Base-by-base conservation (phyloP, 2,113 vertebrate genomes). In the Callocephalon fimbriatum region DNA sequence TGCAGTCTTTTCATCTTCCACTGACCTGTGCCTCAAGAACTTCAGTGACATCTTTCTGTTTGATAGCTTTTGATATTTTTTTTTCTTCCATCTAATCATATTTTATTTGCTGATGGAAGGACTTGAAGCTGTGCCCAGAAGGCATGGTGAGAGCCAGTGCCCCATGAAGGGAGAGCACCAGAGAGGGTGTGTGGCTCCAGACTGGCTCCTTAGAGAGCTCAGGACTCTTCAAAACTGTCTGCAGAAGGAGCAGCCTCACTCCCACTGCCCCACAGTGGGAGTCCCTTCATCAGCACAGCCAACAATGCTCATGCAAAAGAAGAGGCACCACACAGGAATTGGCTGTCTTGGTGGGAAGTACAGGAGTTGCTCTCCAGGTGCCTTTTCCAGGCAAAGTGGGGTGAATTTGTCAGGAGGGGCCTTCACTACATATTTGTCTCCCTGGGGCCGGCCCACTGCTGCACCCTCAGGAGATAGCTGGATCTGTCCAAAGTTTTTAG, bases 121-220 rank as follows among this genome's bases (percentile, higher is more conserved):
- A 32, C 27, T 32, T 54, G 32, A 35, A 86, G 38, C 32, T 72
- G 47, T 83, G 35, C 23, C 29, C 51, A 48, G 5, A 31, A 42
- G 26, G 40, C 10, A 32, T 0, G 0, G 44, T 48, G 48, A 75
- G 32, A 19, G 5, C 38, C 23, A 50, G 14, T 45, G 51, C 6
- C 18, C 51, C 1, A 1, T 3, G 27, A 42, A 2, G 11, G 18
- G 5, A 15, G 5, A 3, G 10, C 14, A 10, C 9, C 54, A 44
- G 4, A 56, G 54, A 29, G 25, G 5, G 1, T 50, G 51, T 27
- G 26, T 14, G 13, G 18, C 35, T 91, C 42, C 42, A 79, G 21
- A 5, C 0, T 4, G 0, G 42, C 51, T 59, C n/a, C 53, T 79
- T 26, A 26, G 47, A 63, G 27, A 72, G 48, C 44, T 86, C 12